phyloP scores from a whole-genome alignment of 2,113 vertebrate species.

The Limanda limanda region DNA sequence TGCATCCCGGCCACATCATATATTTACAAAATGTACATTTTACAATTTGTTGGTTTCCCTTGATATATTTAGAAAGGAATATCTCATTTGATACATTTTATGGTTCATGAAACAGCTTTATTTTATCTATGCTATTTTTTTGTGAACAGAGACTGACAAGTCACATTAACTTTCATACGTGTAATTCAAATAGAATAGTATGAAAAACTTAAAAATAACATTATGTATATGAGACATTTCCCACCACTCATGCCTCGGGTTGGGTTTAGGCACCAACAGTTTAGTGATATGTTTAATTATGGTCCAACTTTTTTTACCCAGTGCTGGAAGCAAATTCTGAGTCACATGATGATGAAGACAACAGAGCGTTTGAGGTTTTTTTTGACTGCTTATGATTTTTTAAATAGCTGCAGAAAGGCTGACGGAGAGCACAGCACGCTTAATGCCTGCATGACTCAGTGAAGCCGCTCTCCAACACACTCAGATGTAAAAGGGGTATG shows the following conservation, averaged over 20 bases:
- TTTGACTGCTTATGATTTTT: conserved; percentile 4
- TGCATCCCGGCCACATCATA: not conserved
- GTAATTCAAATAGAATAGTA: too few species aligned
- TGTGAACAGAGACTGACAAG: too few species aligned
- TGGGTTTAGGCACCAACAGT: not conserved
- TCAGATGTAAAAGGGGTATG: conserved; percentile 26
- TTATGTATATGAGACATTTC: too few species aligned
- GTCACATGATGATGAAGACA: conserved; percentile 7
- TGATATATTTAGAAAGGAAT: not conserved
- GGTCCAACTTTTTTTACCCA: too few species aligned
- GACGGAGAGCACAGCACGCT: not conserved
- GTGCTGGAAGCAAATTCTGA: not conserved
- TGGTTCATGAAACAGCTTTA: too few species aligned
- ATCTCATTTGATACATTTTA: too few species aligned
- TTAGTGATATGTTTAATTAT: not conserved
- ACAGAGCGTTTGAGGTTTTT: not conserved
- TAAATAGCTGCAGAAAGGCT: not conserved
- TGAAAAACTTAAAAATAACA: too few species aligned
- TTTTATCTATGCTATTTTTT: too few species aligned
- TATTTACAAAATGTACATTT: conserved; percentile 10
- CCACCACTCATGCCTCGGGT: too few species aligned
- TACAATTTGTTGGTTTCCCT: not conserved
- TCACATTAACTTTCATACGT: too few species aligned
- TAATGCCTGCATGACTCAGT: conserved; percentile 34
- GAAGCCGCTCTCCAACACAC: conserved; percentile 18